Percentiles rank a stretch among this genome's conserved stretches.
Conservation (phyloP, 2,888 invertebrate genomes). For the Lepas anatifera region DNA sequence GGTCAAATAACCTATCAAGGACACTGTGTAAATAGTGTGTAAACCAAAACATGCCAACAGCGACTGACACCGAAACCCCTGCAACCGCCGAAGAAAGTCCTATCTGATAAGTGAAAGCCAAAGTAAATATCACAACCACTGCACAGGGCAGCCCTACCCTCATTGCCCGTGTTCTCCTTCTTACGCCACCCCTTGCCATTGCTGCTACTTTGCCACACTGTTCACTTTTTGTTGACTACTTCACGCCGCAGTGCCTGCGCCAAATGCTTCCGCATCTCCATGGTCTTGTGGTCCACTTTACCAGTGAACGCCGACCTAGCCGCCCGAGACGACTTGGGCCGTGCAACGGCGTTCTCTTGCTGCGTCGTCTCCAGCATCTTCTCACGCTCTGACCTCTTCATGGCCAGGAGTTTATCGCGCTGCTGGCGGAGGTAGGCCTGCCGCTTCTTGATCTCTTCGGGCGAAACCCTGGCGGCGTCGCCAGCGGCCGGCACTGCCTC, state of each 20-base stretch:
- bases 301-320: slow-evolving; percentile 39
- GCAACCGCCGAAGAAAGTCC: no score
- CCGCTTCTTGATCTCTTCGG: slow-evolving; percentile 53
- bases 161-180: no score
- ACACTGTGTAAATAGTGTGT: no score
- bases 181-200: no score
- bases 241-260: background rate
- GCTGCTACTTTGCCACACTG: no score
- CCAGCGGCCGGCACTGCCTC: slow-evolving; percentile 15
- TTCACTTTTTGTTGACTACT: background rate
- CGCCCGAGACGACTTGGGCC: slow-evolving; percentile 59
- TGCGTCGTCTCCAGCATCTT: slow-evolving; percentile 54
- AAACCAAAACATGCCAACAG: no score
- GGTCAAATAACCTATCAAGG: no score
- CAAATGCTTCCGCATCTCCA: slow-evolving; percentile 8
- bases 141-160: no score
- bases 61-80: no score
- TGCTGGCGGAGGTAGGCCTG: slow-evolving; percentile 78
- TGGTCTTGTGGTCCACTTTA: background rate
- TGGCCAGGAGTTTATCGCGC: slow-evolving; percentile 74
- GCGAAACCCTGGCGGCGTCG: background rate
- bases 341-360: slow-evolving; percentile 28
- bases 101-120: no score
- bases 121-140: no score
- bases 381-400: slow-evolving; percentile 78